A percentile compares a stretch with the other conserved stretches of the same genome.
phyloP scores from a whole-genome alignment of 2,797 vertebrate genomes.

The Mormyrops boulengeri region DNA sequence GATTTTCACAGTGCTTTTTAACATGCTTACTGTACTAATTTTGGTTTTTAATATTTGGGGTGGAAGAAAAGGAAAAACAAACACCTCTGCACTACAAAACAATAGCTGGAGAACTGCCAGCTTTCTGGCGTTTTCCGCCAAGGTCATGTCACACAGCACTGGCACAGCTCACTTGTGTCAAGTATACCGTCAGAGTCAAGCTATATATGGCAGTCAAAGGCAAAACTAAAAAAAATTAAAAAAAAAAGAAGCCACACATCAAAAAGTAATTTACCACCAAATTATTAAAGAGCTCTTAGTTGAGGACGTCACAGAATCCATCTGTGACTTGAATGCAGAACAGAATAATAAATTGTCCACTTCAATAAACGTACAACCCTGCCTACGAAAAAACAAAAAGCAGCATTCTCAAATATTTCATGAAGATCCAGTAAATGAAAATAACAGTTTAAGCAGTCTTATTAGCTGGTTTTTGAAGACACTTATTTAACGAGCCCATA shows the following conservation, averaged over 20 bases:
- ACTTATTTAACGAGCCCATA: background rate
- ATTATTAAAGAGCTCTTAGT: background rate
- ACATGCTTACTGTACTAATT: background rate
- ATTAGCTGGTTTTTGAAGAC: background rate
- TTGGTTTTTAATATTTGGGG: background rate
- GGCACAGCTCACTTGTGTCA: background rate
- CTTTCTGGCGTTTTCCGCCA: background rate
- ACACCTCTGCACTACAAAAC: background rate
- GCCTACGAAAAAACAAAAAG: background rate
- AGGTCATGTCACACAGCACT: background rate
- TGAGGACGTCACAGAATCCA: background rate
- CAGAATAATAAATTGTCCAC: background rate
- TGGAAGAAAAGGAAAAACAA: background rate
- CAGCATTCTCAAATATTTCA: background rate
- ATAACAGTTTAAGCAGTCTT: background rate
- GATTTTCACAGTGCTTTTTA: background rate
- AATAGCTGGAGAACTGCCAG: background rate
- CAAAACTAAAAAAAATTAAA: background rate
- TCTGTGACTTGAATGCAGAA: background rate
- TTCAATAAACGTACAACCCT: background rate
- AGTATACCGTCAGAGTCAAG: background rate
- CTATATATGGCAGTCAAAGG: background rate
- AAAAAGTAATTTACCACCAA: background rate
- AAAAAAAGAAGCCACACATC: background rate
- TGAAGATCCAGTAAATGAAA: background rate